Base-by-base conservation (phyloP, 2,113 vertebrate genomes). In the Nothoprocta perdicaria region DNA sequence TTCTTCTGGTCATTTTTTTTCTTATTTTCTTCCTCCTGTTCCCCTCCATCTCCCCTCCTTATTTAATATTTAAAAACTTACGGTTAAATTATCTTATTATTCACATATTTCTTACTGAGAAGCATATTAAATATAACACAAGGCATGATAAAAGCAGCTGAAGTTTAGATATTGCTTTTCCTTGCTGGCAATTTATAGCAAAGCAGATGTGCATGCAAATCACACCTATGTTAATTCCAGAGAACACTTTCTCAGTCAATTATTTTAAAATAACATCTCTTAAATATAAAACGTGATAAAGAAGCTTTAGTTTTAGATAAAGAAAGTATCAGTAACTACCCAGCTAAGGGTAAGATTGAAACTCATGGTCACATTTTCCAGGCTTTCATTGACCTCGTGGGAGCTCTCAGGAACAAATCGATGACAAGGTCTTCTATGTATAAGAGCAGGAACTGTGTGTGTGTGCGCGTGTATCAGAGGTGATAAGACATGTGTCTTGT, bases 361-460 rank as follows among this genome's bases (percentile, higher is more conserved):
- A 96, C 92, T 88, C 92, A 93, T 89, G 86, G 92, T 68, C 93
- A 77, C 86, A 86, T 88, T 95, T 97, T 93, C 80, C 9, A 61
- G 43, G 26, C 48, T 79, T 97, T 96, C 89, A 95, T 91, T 92
- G 95, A 69, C 82, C 96, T 95, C 94, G 16, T 46, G 95, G 94
- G 96, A 97, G 71, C 87, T 61, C 76, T 96, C 94, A 90, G 86
- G 95, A 95, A 97, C 71, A 94, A 95, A 96, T 95, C 94, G 92
- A 88, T 97, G 89, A 57, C 88, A 92, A 79, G 15, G 57, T 86
- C 81, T 83, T 88, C 23, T 19, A 83, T 43, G 50, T 62, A 21
- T 67, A 83, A 68, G 91, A 88, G 55, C 33, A 71, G 90, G 84
- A 95, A 77, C 48, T 38, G 14, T 10, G 76, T 43, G 57, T 91